Conservation (phyloP, 2,888 invertebrate genomes). For the Nomada ferruginata region DNA sequence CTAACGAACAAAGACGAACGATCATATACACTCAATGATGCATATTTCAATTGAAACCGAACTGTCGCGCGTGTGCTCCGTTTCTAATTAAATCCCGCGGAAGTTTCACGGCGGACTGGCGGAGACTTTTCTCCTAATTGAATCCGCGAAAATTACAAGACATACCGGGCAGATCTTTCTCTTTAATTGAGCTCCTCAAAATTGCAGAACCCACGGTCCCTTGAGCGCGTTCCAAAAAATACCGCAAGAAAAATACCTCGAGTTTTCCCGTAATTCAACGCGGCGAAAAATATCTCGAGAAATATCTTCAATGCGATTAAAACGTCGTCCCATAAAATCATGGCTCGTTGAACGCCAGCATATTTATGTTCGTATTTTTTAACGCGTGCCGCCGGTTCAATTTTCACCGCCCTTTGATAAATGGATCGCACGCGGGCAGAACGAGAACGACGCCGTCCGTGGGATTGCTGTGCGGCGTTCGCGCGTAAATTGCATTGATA, state of each 20-base stretch:
- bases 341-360: neutral
- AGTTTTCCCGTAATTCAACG: neutral
- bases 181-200: neutral
- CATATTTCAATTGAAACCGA: neutral
- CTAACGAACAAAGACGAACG: neutral
- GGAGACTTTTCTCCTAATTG: constrained; percentile 1
- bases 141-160: constrained; percentile 9
- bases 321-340: neutral
- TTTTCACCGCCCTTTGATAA: constrained; percentile 55
- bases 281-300: neutral
- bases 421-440: constrained; percentile 57
- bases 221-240: neutral
- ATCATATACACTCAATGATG: neutral
- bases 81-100: neutral
- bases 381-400: constrained; percentile 46
- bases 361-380: constrained; percentile 29
- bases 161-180: neutral
- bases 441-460: constrained; percentile 47
- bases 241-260: neutral
- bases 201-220: neutral
- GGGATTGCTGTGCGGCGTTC: constrained; percentile 26
- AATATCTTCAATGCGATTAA: neutral
- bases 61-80: neutral
- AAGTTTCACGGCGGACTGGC: neutral
- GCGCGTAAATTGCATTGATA: constrained; percentile 64